Evolutionary conservation across 2,113 vertebrate genomes (phyloP).

Genomic region (Sander lucioperca): DNA sequence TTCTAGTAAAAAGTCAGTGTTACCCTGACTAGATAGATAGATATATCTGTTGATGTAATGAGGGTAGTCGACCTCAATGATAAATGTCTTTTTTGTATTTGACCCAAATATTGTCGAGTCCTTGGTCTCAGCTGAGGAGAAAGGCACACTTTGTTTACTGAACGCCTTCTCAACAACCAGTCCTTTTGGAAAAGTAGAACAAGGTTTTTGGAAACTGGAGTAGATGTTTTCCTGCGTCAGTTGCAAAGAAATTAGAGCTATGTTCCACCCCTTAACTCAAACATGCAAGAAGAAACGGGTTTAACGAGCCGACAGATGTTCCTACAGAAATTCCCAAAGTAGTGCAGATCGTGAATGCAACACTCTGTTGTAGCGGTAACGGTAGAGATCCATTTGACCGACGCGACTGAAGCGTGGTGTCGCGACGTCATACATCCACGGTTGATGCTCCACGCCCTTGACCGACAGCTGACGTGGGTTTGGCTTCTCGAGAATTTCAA

Average conservation of each 20-base stretch:
- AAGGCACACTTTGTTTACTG: slow-evolving; percentile 18
- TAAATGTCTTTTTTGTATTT: slow-evolving; percentile 16
- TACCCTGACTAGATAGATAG: background rate
- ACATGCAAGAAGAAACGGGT: no score
- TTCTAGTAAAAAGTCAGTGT: background rate
- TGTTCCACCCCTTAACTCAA: background rate
- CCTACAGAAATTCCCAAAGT: no score
- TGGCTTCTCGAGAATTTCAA: no score
- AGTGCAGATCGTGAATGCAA: no score
- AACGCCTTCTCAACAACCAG: slow-evolving; percentile 14
- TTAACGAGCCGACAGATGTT: no score
- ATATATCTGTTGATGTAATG: background rate
- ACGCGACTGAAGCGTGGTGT: no score
- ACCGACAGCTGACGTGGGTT: no score
- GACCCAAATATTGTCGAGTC: slow-evolving; percentile 24
- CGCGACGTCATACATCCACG: no score
- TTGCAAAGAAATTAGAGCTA: background rate
- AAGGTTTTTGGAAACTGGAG: slow-evolving; percentile 36
- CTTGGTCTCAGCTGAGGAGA: slow-evolving; percentile 16
- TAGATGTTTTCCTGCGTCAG: slow-evolving; percentile 10
- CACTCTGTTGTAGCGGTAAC: no score
- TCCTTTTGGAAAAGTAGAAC: slow-evolving; percentile 44
- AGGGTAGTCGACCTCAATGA: background rate
- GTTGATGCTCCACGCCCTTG: no score
- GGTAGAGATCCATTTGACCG: no score